Percentiles rank a stretch among this genome's conserved stretches.
Evolutionary conservation across 2,113 vertebrate genomes (phyloP).

Genomic region (Smithornis capensis): DNA sequence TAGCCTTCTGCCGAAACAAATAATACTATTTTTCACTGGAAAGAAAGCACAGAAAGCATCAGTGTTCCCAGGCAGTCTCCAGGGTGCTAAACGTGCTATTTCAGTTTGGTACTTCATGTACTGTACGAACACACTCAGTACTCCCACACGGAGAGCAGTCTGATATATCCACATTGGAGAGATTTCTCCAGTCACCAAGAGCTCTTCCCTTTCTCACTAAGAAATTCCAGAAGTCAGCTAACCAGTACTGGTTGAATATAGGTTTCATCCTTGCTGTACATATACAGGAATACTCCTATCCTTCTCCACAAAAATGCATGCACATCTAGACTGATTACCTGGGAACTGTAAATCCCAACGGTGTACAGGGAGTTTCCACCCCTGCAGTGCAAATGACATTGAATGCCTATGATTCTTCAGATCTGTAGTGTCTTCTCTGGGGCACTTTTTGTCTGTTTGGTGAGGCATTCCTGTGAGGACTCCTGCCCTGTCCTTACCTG

Average conservation of each 20-base stretch:
- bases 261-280: not conserved
- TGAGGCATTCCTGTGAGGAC: accelerated
- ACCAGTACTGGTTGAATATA: not conserved
- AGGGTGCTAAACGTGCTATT: constrained; percentile 1
- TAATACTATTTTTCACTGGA: not conserved
- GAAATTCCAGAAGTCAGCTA: not conserved
- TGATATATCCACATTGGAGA: not conserved
- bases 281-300: not conserved
- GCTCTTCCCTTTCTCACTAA: not conserved
- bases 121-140: not conserved
- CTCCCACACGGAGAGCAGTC: constrained; percentile 16
- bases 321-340: not conserved
- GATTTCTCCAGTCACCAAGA: not conserved
- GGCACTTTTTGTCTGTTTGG: not conserved
- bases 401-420: not conserved
- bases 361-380: not conserved
- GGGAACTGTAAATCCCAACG: not conserved
- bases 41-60: not conserved
- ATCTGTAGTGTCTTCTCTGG: not conserved
- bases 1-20: not conserved
- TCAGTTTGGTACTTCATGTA: constrained; percentile 31
- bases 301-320: not conserved
- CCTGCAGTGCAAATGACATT: not conserved
- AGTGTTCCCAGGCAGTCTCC: not conserved
- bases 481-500: not conserved